Conservation (phyloP, 2,797 vertebrate genomes). For the Menidia menidia region DNA sequence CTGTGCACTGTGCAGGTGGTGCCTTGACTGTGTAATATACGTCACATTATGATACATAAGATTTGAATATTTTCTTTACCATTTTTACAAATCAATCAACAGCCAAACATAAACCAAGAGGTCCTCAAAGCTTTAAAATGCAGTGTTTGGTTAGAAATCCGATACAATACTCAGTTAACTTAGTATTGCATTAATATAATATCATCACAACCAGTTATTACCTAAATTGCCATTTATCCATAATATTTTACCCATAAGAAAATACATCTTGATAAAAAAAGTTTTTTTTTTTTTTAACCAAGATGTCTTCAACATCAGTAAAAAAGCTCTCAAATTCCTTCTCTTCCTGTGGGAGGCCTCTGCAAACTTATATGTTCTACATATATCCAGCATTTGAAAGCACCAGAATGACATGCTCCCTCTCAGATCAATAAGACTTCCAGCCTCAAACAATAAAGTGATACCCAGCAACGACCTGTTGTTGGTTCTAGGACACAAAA, state of each 20-base stretch:
- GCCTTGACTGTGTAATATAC: not conserved
- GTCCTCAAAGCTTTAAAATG: not conserved
- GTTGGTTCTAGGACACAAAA: conserved; percentile 18
- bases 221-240: too few species aligned
- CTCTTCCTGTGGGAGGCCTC: not conserved
- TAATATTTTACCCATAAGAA: too few species aligned
- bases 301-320: not conserved
- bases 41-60: not conserved
- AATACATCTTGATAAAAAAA: too few species aligned
- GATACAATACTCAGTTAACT: not conserved
- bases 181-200: not conserved
- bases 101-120: not conserved
- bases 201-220: not conserved
- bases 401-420: conserved; percentile 8
- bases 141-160: not conserved
- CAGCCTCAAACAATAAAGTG: conserved; percentile 15
- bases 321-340: not conserved
- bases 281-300: too few species aligned
- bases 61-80: not conserved
- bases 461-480: conserved; percentile 14
- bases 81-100: not conserved
- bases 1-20: not conserved
- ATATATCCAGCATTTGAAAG: conserved; percentile 8
- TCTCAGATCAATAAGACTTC: conserved; percentile 11
- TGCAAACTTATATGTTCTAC: not conserved